Percentiles rank a stretch among this genome's conserved stretches.
These are phyloP conservation scores for Apamea anceps DNA, from an alignment of 2,888 invertebrate genomes.

Conservation along the genomic window DNA sequence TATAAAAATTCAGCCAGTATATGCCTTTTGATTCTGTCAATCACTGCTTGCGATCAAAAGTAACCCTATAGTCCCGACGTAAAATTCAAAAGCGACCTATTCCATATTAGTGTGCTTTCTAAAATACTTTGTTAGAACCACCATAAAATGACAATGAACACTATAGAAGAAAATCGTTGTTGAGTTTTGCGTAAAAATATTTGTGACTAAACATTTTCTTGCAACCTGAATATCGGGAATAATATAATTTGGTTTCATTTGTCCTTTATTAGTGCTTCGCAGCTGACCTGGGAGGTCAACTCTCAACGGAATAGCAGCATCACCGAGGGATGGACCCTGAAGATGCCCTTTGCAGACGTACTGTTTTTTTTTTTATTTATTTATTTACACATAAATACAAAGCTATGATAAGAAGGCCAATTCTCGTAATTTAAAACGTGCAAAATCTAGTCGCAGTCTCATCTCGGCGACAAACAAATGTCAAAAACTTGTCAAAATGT, in stretches of 20 bases:
- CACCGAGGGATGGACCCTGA: constrained; percentile 96
- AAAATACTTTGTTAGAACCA: not conserved
- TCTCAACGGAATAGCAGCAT: constrained; percentile 86
- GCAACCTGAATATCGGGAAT: not conserved
- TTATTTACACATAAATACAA: not conserved
- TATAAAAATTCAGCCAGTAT: too few relatives aligned
- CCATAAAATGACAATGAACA: not conserved
- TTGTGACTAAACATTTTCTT: not conserved
- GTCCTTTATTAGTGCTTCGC: constrained; percentile 34
- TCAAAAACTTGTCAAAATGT: too few relatives aligned
- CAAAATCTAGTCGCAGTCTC: too few relatives aligned
- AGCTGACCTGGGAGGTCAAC: constrained; percentile 64
- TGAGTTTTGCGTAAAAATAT: not conserved
- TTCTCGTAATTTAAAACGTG: too few relatives aligned
- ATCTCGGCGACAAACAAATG: too few relatives aligned
- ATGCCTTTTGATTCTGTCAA: not conserved
- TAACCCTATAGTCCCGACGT: not conserved
- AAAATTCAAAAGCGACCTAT: not conserved
- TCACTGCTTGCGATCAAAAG: not conserved
- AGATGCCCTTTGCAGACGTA: constrained; percentile 97
- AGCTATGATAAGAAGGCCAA: too few relatives aligned
- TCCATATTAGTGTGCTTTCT: too few relatives aligned
- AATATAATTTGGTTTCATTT: not conserved
- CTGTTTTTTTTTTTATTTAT: not conserved
- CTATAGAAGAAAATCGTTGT: too few relatives aligned